Evolutionary conservation across 2,797 vertebrate genomes (phyloP).

Genomic region (Etheostoma nigrum): DNA sequence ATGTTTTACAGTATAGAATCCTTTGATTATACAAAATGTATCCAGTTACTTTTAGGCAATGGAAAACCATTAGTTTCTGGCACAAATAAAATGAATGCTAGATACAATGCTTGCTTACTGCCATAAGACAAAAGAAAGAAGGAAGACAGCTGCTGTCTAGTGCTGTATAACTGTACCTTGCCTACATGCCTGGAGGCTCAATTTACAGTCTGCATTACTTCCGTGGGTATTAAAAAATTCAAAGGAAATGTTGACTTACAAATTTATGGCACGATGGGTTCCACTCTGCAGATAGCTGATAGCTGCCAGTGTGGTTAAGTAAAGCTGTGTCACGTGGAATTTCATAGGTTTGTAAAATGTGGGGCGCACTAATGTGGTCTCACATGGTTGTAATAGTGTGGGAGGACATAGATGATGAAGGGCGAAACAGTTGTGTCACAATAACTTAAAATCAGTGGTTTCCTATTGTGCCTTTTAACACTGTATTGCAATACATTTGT

Average conservation of each 20-base stretch:
- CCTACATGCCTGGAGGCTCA: constrained; percentile 55
- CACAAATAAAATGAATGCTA: constrained; percentile 49
- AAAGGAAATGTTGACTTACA: constrained; percentile 55
- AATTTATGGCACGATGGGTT: constrained; percentile 30
- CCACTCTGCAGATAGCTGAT: constrained; percentile 28
- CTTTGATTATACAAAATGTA: constrained; percentile 24
- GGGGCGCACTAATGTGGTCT: constrained; percentile 9
- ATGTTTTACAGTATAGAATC: neutral
- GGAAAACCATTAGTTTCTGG: constrained; percentile 30
- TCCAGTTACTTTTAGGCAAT: constrained; percentile 24
- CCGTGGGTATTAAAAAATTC: constrained; percentile 55
- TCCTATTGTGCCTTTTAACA: constrained; percentile 15
- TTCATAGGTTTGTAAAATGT: constrained; percentile 27
- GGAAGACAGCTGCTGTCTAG: constrained; percentile 50
- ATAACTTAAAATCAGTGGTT: constrained; percentile 21
- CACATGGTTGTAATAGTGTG: neutral
- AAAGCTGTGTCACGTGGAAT: constrained; percentile 48
- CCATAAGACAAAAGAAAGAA: constrained; percentile 44
- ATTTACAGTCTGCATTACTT: constrained; percentile 44
- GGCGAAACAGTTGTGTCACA: constrained; percentile 15
- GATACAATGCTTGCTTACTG: constrained; percentile 35
- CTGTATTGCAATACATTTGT: neutral
- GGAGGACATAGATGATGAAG: constrained; percentile 15
- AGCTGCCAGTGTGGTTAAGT: constrained; percentile 12
- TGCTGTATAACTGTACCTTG: constrained; percentile 37